Conservation (phyloP, 2,113 vertebrate genomes). For the Centropus bengalensis region DNA sequence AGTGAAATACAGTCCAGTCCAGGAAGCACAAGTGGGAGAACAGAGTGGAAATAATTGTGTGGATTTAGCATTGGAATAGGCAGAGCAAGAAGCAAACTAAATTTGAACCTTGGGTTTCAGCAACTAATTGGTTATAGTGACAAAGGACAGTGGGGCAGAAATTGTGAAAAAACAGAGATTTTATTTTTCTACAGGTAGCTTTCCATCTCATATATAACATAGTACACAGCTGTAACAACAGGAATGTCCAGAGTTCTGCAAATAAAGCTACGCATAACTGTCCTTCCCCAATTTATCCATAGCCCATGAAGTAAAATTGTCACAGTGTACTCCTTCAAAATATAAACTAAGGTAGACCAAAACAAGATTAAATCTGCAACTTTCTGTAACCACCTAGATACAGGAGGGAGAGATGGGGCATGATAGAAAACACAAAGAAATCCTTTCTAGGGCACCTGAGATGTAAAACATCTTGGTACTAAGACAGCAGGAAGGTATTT, state of each 20-base stretch:
- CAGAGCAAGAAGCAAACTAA: neutral
- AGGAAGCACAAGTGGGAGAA: neutral
- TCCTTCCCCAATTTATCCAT: neutral
- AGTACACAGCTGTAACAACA: neutral
- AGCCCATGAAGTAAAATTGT: neutral
- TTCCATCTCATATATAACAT: neutral
- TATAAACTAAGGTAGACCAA: neutral
- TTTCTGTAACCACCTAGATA: neutral
- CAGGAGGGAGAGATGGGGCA: neutral
- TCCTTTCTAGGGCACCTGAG: neutral
- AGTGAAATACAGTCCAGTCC: neutral
- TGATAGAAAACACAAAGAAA: neutral
- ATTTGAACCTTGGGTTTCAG: neutral
- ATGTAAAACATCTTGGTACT: neutral
- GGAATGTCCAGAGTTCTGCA: neutral
- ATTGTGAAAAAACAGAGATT: neutral
- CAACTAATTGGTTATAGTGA: neutral
- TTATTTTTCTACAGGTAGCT: neutral
- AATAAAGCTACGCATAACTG: neutral
- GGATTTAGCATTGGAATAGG: neutral
- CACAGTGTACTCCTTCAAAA: neutral
- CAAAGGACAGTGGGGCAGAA: neutral
- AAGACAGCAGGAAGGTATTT: neutral
- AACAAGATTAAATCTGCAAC: neutral
- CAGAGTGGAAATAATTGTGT: neutral